Base-by-base conservation (phyloP, 1,140 invertebrate species). In the Oppia nitens region DNA sequence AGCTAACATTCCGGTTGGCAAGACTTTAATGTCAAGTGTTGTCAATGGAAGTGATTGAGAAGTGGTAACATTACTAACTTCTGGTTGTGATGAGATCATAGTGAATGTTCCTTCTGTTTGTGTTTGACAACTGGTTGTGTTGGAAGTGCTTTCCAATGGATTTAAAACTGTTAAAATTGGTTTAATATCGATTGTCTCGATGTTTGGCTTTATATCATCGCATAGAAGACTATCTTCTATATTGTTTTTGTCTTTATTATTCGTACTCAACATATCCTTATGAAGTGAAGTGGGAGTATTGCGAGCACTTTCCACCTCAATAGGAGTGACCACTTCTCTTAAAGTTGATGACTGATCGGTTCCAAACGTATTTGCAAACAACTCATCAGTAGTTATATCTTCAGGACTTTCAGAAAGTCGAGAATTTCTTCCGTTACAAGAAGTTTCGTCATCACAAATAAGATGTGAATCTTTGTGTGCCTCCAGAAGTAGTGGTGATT, bases 401-500 rank as follows among this genome's bases (percentile, higher is more conserved):
- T 58, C 57, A 9, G 27, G 47, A 25, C 25, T 28, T 40, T 58
- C 57, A 2, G 57, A 58, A 17, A 58, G 17, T 51, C 57, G 17
- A 14, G 57, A 58, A 47, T 20, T 48, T 58, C 57, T 24, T 3
- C 48, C 57, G 23, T 51, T 58, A 26, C 20, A 20, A 9, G 50
- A 52, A n/a, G 47, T 48, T 32, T 58, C 57, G 32, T 58, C 57
- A 25, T 58, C 57, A 52, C 48, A 32, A 6, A 52, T 51, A 3
- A 58, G 20, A 20, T 50, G 57, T n/a, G 45, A 23, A 21, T 59
- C 57, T 53, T 50, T 25, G 17, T 47, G 50, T 24, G 50, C 12
- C 3, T 59, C 57, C 9, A 59, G 23, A 2, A 59, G 17, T 26
- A 59, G 45, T 23, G 57, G 57, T 21, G 50, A 53, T 53, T 59